These are phyloP conservation scores for Solenodon paradoxus DNA, from an alignment of 2,113 vertebrate genomes.

Conservation along the genomic window DNA sequence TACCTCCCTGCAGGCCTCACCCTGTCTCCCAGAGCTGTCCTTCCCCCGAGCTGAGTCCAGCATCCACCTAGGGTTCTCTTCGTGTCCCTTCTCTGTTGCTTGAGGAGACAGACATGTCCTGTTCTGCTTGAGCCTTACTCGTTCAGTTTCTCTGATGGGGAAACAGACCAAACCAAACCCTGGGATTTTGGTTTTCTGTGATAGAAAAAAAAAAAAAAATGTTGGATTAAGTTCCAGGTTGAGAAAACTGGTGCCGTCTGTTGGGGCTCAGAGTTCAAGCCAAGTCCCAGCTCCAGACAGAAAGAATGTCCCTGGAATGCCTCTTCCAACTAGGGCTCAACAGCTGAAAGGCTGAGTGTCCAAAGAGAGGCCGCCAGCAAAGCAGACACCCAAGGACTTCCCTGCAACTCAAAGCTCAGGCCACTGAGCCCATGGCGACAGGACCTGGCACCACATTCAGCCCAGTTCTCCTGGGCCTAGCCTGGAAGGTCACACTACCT, in stretches of 20 bases:
- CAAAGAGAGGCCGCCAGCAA: constrained; percentile 11
- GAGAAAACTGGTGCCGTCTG: constrained; percentile 47
- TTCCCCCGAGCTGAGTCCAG: not conserved
- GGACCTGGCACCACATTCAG: not conserved
- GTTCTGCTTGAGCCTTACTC: not conserved
- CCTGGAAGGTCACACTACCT: not conserved
- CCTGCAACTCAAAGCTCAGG: not conserved
- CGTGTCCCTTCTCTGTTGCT: not conserved
- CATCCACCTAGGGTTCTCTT: not conserved
- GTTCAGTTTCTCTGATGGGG: not conserved
- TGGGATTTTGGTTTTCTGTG: constrained; percentile 14
- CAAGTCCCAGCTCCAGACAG: constrained; percentile 65
- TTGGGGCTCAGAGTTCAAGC: constrained; percentile 39
- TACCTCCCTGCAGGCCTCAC: not conserved
- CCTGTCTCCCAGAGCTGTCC: not conserved
- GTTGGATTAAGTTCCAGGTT: constrained; percentile 42
- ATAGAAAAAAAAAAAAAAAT: not conserved
- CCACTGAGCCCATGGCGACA: accelerated
- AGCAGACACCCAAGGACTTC: not conserved
- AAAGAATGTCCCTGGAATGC: constrained; percentile 68
- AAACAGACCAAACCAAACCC: constrained; percentile 19
- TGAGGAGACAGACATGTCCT: not conserved
- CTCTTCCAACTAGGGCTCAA: constrained; percentile 46
- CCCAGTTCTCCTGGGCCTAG: not conserved
- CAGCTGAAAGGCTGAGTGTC: constrained; percentile 44